Evolutionary conservation across 2,113 vertebrate genomes (phyloP).

Genomic region (Colistium nudipinnis): DNA sequence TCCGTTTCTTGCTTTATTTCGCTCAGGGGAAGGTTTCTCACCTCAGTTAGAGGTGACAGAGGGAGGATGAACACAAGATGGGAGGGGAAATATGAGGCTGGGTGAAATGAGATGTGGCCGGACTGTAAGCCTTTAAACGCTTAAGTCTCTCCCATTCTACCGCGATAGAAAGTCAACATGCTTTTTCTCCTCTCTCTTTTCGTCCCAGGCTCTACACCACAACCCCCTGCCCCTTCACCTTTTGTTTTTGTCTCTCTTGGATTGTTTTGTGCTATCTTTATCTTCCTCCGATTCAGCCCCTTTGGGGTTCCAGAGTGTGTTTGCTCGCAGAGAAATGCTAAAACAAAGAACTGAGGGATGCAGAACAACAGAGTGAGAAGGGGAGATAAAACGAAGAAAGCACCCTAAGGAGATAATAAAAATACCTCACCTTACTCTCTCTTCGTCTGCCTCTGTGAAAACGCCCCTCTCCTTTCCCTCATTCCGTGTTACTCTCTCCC

Average conservation of each 20-base stretch:
- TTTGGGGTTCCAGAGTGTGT: constrained; percentile 54
- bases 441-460: constrained; percentile 46
- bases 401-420: constrained; percentile 66
- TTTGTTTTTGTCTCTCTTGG: constrained; percentile 35
- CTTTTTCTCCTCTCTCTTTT: background rate
- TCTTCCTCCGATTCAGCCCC: constrained; percentile 43
- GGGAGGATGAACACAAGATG: constrained; percentile 44
- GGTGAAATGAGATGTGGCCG: constrained; percentile 76
- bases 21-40: constrained; percentile 54
- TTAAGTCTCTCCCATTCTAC: constrained; percentile 14
- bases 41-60: constrained; percentile 59
- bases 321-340: constrained; percentile 52
- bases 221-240: background rate
- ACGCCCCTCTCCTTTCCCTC: constrained; percentile 38
- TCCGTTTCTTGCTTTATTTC: constrained; percentile 60
- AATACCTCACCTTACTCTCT: constrained; percentile 64
- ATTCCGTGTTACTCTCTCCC: constrained; percentile 29
- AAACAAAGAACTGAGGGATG: constrained; percentile 60
- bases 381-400: constrained; percentile 64
- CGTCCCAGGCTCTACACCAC: background rate
- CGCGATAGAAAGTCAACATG: constrained; percentile 5
- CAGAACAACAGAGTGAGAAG: constrained; percentile 60
- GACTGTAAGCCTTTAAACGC: constrained; percentile 21
- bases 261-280: constrained; percentile 28
- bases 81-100: constrained; percentile 34